Percentiles rank a stretch among this genome's conserved stretches.
Conservation (phyloP, 1,140 invertebrate species). For the Macrotrachela quadricornifera region DNA sequence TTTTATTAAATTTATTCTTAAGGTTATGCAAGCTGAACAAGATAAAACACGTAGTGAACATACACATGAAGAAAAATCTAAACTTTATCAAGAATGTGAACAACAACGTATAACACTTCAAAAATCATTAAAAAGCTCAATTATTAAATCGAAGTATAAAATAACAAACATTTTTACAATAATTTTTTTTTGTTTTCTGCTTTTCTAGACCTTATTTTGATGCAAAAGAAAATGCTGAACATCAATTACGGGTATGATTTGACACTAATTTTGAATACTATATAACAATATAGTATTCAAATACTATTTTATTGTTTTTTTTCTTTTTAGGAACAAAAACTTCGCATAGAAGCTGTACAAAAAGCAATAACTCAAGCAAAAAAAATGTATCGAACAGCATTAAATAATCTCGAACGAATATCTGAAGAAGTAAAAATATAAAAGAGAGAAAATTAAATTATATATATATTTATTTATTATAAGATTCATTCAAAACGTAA, state of each 20-base stretch:
- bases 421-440: slow-evolving; percentile 33
- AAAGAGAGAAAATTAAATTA: not conserved
- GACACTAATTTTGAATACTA: too few species aligned
- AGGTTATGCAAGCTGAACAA: slow-evolving; percentile 48
- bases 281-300: too few species aligned
- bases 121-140: slow-evolving; percentile 48
- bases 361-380: slow-evolving; percentile 24
- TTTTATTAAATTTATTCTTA: too few species aligned
- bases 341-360: slow-evolving; percentile 24
- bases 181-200: slow-evolving; percentile 3
- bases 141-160: too few species aligned
- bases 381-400: slow-evolving; percentile 24
- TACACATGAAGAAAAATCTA: slow-evolving; percentile 54
- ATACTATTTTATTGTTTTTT: not conserved
- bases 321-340: slow-evolving; percentile 17
- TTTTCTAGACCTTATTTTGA: slow-evolving; percentile 31
- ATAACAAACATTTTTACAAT: slow-evolving; percentile 30
- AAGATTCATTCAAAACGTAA: not conserved
- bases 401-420: slow-evolving; percentile 31
- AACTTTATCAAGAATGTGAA: slow-evolving; percentile 11
- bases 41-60: slow-evolving; percentile 58
- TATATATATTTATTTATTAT: not conserved
- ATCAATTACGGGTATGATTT: slow-evolving; percentile 18
- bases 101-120: slow-evolving; percentile 40
- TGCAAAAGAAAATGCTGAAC: slow-evolving; percentile 23